Conservation (phyloP, 2,797 vertebrate genomes). For the Meda fulgida region DNA sequence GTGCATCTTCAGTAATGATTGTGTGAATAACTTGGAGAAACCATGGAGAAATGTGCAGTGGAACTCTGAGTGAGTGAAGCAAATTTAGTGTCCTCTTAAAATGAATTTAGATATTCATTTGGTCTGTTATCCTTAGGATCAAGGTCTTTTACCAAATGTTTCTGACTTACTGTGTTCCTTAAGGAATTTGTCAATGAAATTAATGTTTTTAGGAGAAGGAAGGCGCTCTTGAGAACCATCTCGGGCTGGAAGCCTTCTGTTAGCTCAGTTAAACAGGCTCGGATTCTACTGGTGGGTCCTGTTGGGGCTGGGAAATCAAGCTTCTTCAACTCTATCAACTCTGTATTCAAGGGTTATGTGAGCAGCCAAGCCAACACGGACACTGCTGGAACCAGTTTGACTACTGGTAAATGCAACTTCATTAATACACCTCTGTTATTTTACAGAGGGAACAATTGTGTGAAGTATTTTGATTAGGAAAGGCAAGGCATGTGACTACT, state of each 20-base stretch:
- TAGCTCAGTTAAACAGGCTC: constrained; percentile 54
- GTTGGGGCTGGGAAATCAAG: constrained; percentile 76
- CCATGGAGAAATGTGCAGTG: constrained; percentile 72
- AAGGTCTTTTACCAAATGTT: background rate
- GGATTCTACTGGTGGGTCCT: constrained; percentile 69
- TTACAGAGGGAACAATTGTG: too few relatives aligned
- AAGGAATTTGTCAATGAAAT: background rate
- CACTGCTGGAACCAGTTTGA: constrained; percentile 66
- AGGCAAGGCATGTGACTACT: too few relatives aligned
- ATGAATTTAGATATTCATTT: background rate
- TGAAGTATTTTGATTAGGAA: too few relatives aligned
- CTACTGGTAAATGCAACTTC: constrained; percentile 63
- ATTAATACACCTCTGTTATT: background rate
- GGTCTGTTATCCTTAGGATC: background rate
- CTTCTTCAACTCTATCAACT: constrained; percentile 75
- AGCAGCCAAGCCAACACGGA: constrained; percentile 71
- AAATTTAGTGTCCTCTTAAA: background rate
- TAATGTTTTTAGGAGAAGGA: constrained; percentile 58
- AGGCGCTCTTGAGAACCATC: constrained; percentile 58
- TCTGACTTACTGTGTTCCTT: background rate
- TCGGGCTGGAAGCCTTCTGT: constrained; percentile 58
- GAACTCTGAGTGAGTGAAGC: constrained; percentile 51
- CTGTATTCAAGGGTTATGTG: constrained; percentile 70
- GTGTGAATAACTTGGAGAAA: constrained; percentile 56
- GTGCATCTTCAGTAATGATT: background rate